Percentiles rank a stretch among this genome's conserved stretches.
These are phyloP conservation scores for Scomber scombrus DNA, from an alignment of 2,113 vertebrate genomes.

Conservation along the genomic window DNA sequence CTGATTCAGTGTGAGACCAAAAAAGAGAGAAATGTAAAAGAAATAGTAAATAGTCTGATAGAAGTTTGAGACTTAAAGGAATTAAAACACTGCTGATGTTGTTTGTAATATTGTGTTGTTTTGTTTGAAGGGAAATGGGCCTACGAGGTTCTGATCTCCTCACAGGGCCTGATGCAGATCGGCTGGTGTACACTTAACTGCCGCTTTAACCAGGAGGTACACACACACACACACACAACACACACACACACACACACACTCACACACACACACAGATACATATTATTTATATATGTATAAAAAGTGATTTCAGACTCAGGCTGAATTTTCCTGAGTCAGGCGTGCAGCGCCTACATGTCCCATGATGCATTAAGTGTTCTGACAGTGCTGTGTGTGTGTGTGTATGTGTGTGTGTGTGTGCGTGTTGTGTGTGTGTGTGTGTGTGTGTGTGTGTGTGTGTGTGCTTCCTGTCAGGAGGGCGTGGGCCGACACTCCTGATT, in stretches of 20 bases:
- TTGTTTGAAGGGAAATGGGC: conserved; percentile 92
- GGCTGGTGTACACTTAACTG: conserved; percentile 98
- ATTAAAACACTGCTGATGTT: too few species aligned
- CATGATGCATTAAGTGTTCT: too few species aligned
- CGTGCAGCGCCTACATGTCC: too few species aligned
- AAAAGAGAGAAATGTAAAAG: too few species aligned
- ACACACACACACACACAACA: not conserved
- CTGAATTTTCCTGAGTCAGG: too few species aligned
- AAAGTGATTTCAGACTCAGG: too few species aligned
- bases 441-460: not conserved
- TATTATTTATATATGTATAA: too few species aligned
- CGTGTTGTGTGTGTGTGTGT: too few species aligned
- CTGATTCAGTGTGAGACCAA: too few species aligned
- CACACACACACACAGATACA: not conserved
- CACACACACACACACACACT: not conserved
- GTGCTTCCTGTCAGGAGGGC: conserved; percentile 88
- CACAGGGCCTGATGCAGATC: conserved; percentile 99
- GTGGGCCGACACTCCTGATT: conserved; percentile 95
- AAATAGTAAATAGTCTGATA: too few species aligned
- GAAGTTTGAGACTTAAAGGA: too few species aligned
- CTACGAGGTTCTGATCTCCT: conserved; percentile 98
- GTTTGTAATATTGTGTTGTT: not conserved
- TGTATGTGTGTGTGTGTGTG: not conserved
- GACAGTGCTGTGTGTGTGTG: not conserved
- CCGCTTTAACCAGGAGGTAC: conserved; percentile 98